Evolutionary conservation across 2,113 vertebrate genomes (phyloP), one percentile per base, ranked within the genome.

Genomic region (Phoxinus phoxinus): DNA sequence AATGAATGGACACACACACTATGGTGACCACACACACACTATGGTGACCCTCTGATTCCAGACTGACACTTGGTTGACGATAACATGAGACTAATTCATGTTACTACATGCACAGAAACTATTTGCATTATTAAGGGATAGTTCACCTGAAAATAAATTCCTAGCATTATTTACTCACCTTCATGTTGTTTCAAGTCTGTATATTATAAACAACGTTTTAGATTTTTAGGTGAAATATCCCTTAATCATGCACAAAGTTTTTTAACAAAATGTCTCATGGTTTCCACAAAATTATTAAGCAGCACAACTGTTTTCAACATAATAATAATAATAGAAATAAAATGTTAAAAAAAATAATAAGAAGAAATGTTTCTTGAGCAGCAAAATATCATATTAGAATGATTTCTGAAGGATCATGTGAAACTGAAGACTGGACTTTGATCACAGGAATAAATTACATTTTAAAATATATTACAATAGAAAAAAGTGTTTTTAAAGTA

Each of bases 1-100:
- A 93, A 89, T 75, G 77, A 85, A 83, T 58, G 86, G 87, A 89
- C 63, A 85, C 82, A 92, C 90, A 91, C 89, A 91, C 88, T n/a
- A n/a, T n/a, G n/a, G n/a, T n/a, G n/a, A n/a, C n/a, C 46, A 48
- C 51, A 8, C 73, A 71, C 5, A 73, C 71, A 17, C 41, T 32
- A 21, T 4, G 6, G 5, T 27, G 61, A 71, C 21, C 61, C 51
- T 51, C 30, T 15, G 30, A 67, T 27, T 79, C 59, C 23, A 35
- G 44, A 67, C 79, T 51, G 41, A 81, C 61, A 48, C 37, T 51
- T 51, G 17, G 46, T 48, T 2, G 17, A 12, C 0, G 58, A 48
- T 81, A 81, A 81, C 17, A 27, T 27, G 13, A 65, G 44, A 1
- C 1, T 15, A 32, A 67, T 65, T 65, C 6, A 65, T 80, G n/a